A percentile compares a stretch with the other conserved stretches of the same genome.
Conservation (phyloP, 2,888 invertebrate species). For the Cheilosia grossa region DNA sequence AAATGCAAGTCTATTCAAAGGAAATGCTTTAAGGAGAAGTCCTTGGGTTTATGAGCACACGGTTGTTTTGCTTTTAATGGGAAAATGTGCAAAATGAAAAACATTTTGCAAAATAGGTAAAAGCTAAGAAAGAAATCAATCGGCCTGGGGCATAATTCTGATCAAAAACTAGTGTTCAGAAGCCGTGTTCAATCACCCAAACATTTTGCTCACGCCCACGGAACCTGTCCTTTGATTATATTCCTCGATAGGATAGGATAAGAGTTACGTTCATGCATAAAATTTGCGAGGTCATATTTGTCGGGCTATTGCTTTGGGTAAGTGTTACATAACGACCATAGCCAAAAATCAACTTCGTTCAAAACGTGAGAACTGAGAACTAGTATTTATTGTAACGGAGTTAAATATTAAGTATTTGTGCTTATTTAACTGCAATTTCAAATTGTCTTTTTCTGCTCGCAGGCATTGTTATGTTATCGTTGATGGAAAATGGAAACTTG, state of each 20-base stretch:
- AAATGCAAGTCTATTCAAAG: not conserved
- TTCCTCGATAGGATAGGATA: no score
- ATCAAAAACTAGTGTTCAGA: not conserved
- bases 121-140: not conserved
- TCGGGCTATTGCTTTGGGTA: no score
- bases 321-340: not conserved
- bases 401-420: constrained; percentile 52
- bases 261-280: no score
- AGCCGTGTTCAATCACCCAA: not conserved
- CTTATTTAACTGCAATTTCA: constrained; percentile 31
- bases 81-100: no score
- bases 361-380: not conserved
- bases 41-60: not conserved
- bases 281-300: no score
- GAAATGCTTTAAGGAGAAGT: not conserved
- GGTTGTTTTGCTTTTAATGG: not conserved
- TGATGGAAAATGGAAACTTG: constrained; percentile 13
- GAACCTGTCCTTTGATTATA: not conserved
- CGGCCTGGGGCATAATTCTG: not conserved
- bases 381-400: constrained; percentile 22
- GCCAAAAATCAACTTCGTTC: not conserved
- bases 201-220: not conserved
- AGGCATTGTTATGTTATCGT: constrained; percentile 1
- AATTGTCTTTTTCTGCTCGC: not conserved
- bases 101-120: no score